These are phyloP conservation scores for Tupaia tana DNA, from an alignment of 2,113 vertebrate species.

Conservation along the genomic window DNA sequence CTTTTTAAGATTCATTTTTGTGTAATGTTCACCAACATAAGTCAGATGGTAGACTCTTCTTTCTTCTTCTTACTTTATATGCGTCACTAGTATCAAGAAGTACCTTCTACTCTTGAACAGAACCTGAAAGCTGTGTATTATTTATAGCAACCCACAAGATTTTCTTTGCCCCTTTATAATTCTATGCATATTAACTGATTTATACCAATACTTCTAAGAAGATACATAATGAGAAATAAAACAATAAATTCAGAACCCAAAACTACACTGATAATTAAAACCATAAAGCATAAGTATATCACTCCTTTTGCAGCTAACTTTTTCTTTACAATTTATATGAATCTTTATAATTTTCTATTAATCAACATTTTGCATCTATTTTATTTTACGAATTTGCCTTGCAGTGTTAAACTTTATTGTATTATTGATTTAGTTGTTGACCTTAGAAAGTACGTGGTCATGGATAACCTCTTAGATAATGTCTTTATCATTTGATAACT, in stretches of 20 bases:
- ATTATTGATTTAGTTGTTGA: background rate
- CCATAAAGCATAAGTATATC: background rate
- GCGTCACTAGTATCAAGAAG: background rate
- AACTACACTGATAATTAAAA: background rate
- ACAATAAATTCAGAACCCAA: background rate
- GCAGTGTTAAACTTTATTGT: background rate
- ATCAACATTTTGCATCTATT: background rate
- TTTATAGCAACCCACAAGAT: background rate
- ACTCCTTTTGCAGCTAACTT: background rate
- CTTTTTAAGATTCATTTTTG: background rate
- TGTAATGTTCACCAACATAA: background rate
- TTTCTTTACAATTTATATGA: background rate
- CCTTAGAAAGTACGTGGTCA: background rate
- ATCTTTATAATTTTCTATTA: background rate
- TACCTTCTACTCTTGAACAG: background rate
- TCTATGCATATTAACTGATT: background rate
- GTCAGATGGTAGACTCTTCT: background rate
- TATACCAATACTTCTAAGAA: background rate
- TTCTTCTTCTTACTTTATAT: background rate
- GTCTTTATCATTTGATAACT: background rate
- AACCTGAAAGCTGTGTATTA: background rate
- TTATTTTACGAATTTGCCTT: background rate
- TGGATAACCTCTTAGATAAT: background rate
- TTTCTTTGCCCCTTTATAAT: background rate
- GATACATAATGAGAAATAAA: background rate